Conservation (phyloP, 2,797 vertebrate genomes). For the Pogoniulus pusillus region DNA sequence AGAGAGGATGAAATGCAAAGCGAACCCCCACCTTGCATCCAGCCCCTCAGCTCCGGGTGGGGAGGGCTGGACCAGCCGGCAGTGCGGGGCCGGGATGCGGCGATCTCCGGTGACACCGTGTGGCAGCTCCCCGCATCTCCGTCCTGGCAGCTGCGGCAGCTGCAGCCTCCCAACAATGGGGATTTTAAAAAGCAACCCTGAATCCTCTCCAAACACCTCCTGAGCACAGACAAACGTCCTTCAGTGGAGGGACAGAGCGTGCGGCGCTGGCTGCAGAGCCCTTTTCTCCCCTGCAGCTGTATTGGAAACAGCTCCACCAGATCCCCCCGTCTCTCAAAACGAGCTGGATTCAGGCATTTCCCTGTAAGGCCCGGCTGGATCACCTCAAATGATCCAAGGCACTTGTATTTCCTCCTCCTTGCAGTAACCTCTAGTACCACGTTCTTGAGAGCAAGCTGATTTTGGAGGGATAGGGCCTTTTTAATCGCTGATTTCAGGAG, state of each 20-base stretch:
- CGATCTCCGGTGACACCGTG: constrained; percentile 75
- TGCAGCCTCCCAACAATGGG: not conserved
- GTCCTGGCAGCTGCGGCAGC: not conserved
- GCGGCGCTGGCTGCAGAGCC: not conserved
- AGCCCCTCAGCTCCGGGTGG: not conserved
- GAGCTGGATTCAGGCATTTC: not conserved
- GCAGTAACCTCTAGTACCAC: too few species aligned
- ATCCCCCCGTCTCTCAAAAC: fast-evolving
- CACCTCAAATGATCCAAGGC: fast-evolving
- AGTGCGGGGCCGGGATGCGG: not conserved
- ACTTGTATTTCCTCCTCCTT: not conserved
- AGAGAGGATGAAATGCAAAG: not conserved
- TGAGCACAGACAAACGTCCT: not conserved
- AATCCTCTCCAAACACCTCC: not conserved
- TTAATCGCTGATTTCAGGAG: not conserved
- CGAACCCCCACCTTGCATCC: not conserved
- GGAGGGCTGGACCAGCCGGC: not conserved
- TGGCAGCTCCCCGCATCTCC: constrained; percentile 45
- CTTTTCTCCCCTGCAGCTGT: not conserved
- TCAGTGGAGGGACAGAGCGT: not conserved
- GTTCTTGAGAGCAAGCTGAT: not conserved
- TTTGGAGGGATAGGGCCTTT: not conserved
- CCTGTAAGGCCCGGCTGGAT: not conserved
- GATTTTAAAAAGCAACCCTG: not conserved
- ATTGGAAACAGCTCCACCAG: not conserved